Percentiles rank a stretch among this genome's conserved stretches.
Conservation (phyloP, 2,888 invertebrate genomes). For the Lepidochitona cinerea region DNA sequence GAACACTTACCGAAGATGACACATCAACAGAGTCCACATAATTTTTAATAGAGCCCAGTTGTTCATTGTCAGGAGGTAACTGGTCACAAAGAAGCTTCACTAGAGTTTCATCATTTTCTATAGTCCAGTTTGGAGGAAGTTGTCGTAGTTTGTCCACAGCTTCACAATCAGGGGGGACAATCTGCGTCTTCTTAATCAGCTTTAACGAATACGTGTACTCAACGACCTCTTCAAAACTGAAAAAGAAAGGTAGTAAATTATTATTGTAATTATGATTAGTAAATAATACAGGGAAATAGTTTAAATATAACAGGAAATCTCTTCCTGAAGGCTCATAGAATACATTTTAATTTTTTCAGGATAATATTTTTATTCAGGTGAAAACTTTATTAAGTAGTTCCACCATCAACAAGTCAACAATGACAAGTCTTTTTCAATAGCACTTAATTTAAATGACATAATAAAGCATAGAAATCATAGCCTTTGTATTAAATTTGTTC, state of each 20-base stretch:
- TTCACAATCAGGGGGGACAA: conserved; percentile 47
- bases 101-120: conserved; percentile 66
- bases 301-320: too few relatives aligned
- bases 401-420: too few relatives aligned
- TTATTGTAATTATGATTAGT: too few relatives aligned
- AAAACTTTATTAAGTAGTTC: too few relatives aligned
- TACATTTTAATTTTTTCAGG: too few relatives aligned
- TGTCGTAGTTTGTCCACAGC: conserved; percentile 51
- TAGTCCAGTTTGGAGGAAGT: conserved; percentile 58
- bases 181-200: conserved; percentile 37
- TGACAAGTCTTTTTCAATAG: too few relatives aligned
- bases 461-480: too few relatives aligned
- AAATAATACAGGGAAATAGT: too few relatives aligned
- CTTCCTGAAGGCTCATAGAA: too few relatives aligned
- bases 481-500: too few relatives aligned
- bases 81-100: conserved; percentile 63
- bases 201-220: conserved; percentile 57
- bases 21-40: conserved; percentile 68
- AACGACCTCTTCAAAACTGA: conserved; percentile 64
- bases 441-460: too few relatives aligned
- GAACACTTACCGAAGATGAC: conserved; percentile 65
- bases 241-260: conserved; percentile 23
- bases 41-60: conserved; percentile 64
- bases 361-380: too few relatives aligned
- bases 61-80: conserved; percentile 58